Percentiles rank a stretch among this genome's conserved stretches.
phyloP scores from a whole-genome alignment of 2,797 vertebrate species.

The Varecia variegata region DNA sequence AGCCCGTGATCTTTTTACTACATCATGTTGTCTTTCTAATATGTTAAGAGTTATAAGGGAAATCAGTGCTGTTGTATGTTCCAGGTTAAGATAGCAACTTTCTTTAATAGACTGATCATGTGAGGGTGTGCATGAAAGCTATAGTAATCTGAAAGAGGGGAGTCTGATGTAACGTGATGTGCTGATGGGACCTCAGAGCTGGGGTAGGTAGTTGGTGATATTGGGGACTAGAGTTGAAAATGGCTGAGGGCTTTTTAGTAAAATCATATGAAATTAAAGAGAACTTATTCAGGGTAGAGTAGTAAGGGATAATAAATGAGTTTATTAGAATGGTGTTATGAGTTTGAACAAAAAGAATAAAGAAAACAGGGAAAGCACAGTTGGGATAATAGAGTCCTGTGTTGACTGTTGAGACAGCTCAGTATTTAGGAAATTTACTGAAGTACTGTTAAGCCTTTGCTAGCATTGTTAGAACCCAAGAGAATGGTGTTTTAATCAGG shows the following conservation, averaged over 20 bases:
- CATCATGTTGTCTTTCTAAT: slow-evolving; percentile 52
- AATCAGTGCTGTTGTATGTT: slow-evolving; percentile 28
- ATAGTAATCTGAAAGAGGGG: not conserved
- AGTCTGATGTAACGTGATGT: not conserved
- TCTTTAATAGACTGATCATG: not conserved
- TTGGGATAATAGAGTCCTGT: not conserved
- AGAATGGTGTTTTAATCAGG: not conserved
- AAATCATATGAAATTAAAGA: slow-evolving; percentile 45
- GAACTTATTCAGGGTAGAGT: slow-evolving; percentile 5
- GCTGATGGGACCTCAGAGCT: not conserved
- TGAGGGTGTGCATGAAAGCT: not conserved
- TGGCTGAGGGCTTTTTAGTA: slow-evolving; percentile 23
- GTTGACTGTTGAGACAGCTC: not conserved
- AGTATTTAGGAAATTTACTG: slow-evolving; percentile 48
- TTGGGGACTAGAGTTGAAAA: not conserved
- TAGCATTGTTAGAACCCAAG: not conserved
- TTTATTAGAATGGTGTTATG: slow-evolving; percentile 32
- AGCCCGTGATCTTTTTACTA: slow-evolving; percentile 5
- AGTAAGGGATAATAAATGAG: not conserved
- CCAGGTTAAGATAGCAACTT: slow-evolving; percentile 36
- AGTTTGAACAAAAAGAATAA: slow-evolving; percentile 46
- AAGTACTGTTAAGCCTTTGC: slow-evolving; percentile 38
- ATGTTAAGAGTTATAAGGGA: slow-evolving; percentile 23
- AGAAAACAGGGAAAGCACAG: not conserved
- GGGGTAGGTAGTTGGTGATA: not conserved